Evolutionary conservation across 2,888 invertebrate genomes (phyloP).

Genomic region (Drosophila dives): DNA sequence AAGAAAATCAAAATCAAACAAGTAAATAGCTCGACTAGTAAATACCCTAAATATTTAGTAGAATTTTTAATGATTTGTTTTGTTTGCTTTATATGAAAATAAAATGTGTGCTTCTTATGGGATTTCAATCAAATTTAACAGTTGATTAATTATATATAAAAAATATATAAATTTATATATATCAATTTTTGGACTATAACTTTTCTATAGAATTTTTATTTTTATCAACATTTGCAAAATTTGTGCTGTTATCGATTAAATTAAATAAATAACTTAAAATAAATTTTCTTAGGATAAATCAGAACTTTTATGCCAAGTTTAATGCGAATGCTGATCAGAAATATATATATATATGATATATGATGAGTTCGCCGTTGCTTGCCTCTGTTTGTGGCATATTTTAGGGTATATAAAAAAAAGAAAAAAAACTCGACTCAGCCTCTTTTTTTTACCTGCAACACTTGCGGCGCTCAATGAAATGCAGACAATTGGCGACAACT

Average conservation of each 20-base stretch:
- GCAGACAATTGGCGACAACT: slow-evolving; percentile 80
- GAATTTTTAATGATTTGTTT: neutral
- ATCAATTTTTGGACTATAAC: too few species aligned
- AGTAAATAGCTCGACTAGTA: neutral
- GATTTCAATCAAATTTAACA: neutral
- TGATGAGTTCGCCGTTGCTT: neutral
- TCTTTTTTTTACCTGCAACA: slow-evolving; percentile 55
- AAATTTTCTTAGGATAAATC: too few species aligned
- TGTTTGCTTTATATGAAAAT: neutral
- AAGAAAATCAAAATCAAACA: slow-evolving; percentile 14
- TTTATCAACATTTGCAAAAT: neutral
- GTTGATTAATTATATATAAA: neutral
- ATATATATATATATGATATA: neutral
- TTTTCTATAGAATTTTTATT: too few species aligned
- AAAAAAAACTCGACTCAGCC: neutral
- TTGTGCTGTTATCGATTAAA: neutral
- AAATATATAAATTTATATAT: too few species aligned
- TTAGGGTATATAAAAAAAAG: neutral
- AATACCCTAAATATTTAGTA: neutral
- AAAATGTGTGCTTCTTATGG: neutral
- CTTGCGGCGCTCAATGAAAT: slow-evolving; percentile 64
- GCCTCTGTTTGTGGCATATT: neutral
- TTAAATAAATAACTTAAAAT: neutral
- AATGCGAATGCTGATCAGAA: neutral
- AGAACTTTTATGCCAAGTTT: neutral